Evolutionary conservation across 2,113 vertebrate genomes (phyloP).

Genomic region (Dicrurus megarhynchus): DNA sequence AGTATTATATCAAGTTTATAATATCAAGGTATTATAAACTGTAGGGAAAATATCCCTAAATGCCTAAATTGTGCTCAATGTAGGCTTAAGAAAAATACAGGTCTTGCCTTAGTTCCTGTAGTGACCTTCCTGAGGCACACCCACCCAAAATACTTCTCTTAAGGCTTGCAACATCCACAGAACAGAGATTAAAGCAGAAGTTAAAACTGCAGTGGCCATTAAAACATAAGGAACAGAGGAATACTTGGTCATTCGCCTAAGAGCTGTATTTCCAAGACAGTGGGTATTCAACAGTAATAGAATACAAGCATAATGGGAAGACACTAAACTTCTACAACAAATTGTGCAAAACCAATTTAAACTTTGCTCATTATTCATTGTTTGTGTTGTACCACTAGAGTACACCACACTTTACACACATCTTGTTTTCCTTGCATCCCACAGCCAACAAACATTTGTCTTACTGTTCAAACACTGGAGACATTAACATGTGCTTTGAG

Average conservation of each 20-base stretch:
- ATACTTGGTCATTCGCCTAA: neutral
- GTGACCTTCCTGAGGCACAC: neutral
- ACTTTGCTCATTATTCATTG: neutral
- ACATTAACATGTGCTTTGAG: neutral
- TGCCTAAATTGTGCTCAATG: neutral
- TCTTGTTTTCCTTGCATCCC: neutral
- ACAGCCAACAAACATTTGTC: neutral
- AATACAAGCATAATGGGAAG: neutral
- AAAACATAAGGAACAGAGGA: neutral
- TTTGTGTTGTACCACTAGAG: neutral
- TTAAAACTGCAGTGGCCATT: neutral
- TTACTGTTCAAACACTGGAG: neutral
- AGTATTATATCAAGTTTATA: no score
- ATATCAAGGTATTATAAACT: neutral
- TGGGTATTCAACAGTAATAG: neutral
- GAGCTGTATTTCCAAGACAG: neutral
- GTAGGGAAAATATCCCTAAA: neutral
- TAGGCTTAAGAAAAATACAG: neutral
- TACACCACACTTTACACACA: neutral
- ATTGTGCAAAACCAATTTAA: neutral
- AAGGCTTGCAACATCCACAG: neutral
- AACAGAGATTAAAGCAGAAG: neutral
- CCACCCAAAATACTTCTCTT: neutral
- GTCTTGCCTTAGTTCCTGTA: neutral
- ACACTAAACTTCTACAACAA: neutral